These are phyloP conservation scores for Pemphredon lugubris DNA, from an alignment of 2,888 invertebrate genomes.

Conservation along the genomic window DNA sequence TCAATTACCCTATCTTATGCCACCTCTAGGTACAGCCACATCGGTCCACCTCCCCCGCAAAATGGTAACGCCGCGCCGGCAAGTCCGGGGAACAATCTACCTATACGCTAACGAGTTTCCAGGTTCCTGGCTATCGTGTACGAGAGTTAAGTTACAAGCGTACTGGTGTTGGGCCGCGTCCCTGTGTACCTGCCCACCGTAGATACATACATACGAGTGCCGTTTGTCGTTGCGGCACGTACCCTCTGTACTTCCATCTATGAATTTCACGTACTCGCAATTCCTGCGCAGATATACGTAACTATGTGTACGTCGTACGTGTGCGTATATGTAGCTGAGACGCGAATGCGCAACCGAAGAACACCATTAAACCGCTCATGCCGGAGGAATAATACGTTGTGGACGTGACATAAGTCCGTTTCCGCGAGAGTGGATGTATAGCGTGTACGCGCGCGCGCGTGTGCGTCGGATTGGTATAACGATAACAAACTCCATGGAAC, in stretches of 20 bases:
- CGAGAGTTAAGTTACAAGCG: slow-evolving; percentile 41
- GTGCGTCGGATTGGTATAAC: slow-evolving; percentile 7
- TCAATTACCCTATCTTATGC: slow-evolving; percentile 72
- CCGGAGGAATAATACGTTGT: slow-evolving; percentile 41
- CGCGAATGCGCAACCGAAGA: slow-evolving; percentile 42
- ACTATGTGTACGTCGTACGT: too few species aligned
- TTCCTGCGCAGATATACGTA: slow-evolving; percentile 35
- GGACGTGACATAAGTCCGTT: slow-evolving; percentile 34
- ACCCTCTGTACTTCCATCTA: slow-evolving; percentile 44
- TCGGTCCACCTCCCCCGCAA: slow-evolving; percentile 21
- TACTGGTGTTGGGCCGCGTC: background rate
- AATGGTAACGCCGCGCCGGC: slow-evolving; percentile 60
- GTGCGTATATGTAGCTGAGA: slow-evolving; percentile 15
- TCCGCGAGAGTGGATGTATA: slow-evolving; percentile 4
- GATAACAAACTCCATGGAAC: slow-evolving; percentile 24
- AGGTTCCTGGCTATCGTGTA: slow-evolving; percentile 44
- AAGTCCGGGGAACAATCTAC: slow-evolving; percentile 67
- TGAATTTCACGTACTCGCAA: slow-evolving; percentile 56
- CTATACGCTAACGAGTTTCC: slow-evolving; percentile 67
- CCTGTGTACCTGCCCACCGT: background rate
- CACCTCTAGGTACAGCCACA: slow-evolving; percentile 46
- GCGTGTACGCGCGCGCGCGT: background rate
- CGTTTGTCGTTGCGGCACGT: slow-evolving; percentile 38
- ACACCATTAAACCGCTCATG: slow-evolving; percentile 58
- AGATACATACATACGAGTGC: slow-evolving; percentile 22